Evolutionary conservation across 2,888 invertebrate species (phyloP), one percentile per base, ranked within the genome.

Genomic region (Drosophila paranaensis): DNA sequence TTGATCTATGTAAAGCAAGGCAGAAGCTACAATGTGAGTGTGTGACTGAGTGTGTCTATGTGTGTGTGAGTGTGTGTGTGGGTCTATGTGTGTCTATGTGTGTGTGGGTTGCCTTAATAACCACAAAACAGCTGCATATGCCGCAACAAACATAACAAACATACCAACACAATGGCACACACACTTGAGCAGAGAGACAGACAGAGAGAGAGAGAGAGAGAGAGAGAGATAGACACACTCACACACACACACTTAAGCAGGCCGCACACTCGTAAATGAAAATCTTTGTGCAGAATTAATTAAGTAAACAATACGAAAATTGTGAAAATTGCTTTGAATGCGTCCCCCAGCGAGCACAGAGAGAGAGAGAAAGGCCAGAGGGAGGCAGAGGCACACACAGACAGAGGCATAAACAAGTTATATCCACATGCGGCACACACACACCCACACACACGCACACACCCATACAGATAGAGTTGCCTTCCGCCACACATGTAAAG

Each of bases 241-340:
- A 35, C 25, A 16, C 43, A 27, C 37, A 58, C n/a, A 39, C 16
- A 57, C 20, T 56, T 37, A 40, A n/a, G 54, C 25, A 45, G 54
- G 30, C 42, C 60, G 46, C 62, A 56, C 50, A 73, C 50, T 60
- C 64, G 72, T 77, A 77, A 88, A 74, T 83, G 86, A 72, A 85
- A 83, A 88, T 88, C 88, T 88, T 84, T 88, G 76, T 88, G 84
- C 83, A 81, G 79, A 84, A 84, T 84, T 84, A 84, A 84, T 84
- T 84, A 84, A 84, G 89, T 84, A 84, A 84, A 84, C 89, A 84
- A 84, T 88, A 84, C 81, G 84, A 88, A 84, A 88, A 84, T 84
- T 84, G 89, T 86, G 83, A 81, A 84, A 84, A 86, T 84, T 86
- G 84, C 89, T 83, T 86, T 84, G 81, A 84, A 88, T 86, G 87